Percentiles rank a stretch among this genome's conserved stretches.
Evolutionary conservation across 1,140 invertebrate species (phyloP).

Genomic region (Eulimnadia texana): DNA sequence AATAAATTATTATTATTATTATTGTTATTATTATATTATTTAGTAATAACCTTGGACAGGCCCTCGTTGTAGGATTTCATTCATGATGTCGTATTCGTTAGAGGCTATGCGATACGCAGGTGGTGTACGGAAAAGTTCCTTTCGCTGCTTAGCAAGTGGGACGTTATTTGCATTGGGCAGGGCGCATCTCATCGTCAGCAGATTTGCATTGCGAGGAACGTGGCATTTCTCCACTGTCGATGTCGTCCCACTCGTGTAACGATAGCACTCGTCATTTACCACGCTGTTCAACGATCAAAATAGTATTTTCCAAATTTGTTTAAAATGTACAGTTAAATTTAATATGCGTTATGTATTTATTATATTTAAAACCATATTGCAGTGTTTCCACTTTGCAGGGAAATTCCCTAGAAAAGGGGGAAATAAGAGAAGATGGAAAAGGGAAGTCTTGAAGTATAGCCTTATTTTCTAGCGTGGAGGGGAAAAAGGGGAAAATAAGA

Average conservation of each 20-base stretch:
- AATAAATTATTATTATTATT: constrained; percentile 2
- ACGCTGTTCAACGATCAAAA: constrained; percentile 38
- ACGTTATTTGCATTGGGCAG: neutral
- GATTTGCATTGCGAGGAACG: constrained; percentile 21
- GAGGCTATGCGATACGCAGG: constrained; percentile 65
- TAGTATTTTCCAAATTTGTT: no score
- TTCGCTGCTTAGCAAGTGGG: constrained; percentile 12
- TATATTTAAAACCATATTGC: no score
- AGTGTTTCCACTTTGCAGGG: no score
- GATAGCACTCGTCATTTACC: constrained; percentile 65
- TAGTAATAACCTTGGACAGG: constrained; percentile 4
- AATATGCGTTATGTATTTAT: no score
- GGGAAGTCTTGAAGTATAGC: no score
- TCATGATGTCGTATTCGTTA: constrained; percentile 56
- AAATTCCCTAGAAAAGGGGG: no score
- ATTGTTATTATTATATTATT: constrained; percentile 2
- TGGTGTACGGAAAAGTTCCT: constrained; percentile 51
- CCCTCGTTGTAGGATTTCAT: neutral
- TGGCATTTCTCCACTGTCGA: constrained; percentile 33
- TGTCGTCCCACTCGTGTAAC: constrained; percentile 45
- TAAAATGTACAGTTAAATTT: no score
- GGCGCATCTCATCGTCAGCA: constrained; percentile 31
- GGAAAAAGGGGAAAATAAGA: no score
- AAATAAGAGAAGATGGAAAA: no score
- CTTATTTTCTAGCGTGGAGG: no score